Evolutionary conservation across 2,113 vertebrate genomes (phyloP), one percentile per base, ranked within the genome.

Genomic region (Limanda limanda): DNA sequence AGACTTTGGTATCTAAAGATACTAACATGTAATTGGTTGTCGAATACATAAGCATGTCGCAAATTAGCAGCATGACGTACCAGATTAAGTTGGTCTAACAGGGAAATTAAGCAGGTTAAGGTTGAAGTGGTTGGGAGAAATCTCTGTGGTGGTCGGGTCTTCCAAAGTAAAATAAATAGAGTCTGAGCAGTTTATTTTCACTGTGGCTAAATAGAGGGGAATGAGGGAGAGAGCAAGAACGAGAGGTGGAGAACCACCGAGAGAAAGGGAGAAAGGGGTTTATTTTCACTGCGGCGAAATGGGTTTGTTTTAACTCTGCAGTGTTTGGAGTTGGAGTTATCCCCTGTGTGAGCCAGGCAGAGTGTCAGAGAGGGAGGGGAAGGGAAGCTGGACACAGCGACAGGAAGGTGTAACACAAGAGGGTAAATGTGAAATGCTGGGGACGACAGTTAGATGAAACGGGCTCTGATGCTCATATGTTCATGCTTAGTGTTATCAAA

Each of bases 151-250:
- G 85, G 87, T 89, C 86, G 48, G 77, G 77, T 86, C 75, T 76
- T 86, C 76, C 86, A 88, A 81, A 11, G 79, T 54, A 83, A 92
- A 94, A 94, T 86, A 94, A 94, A 94, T 81, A 91, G 76, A 87
- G 72, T 52, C 66, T n/a, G 17, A 72, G 59, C 68, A 68, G 90
- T 91, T 93, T 92, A 87, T 93, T 93, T 92, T 87, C 47, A 83
- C 78, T 84, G 60, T 67, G 55, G 79, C 84, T 88, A 85, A 89
- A 89, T 78, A 79, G 77, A 61, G 73, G 75, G 75, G 37, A 20
- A 58, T 45, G 57, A 17, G 58, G 51, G 64, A 71, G 59, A 57
- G 64, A 68, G 70, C 21, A 23, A 64, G 55, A n/a, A 45, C 45
- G 54, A 42, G 40, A 13, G 40, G 40, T 13, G 8, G 40, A 42